phyloP scores from a whole-genome alignment of 2,797 vertebrate genomes.

The Ispidina lecontei region DNA sequence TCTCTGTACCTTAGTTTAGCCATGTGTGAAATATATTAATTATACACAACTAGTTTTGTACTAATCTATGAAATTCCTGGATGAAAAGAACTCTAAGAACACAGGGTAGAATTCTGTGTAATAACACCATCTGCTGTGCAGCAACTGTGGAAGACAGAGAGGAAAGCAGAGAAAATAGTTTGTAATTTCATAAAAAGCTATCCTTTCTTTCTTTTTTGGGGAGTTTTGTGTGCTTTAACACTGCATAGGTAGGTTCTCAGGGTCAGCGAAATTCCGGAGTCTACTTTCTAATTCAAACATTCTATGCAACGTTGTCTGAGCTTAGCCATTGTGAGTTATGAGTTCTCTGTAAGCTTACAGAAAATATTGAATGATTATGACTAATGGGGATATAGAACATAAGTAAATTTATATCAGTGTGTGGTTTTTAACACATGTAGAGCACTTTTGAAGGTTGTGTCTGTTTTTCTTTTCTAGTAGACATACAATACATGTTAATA shows the following conservation, averaged over 20 bases:
- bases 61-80: not conserved
- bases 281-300: not conserved
- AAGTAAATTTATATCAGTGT: not conserved
- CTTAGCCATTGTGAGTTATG: not conserved
- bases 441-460: not conserved
- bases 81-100: not conserved
- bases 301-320: not conserved
- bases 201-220: not conserved
- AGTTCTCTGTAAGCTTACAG: not conserved
- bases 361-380: not conserved
- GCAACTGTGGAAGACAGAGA: not conserved
- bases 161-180: not conserved
- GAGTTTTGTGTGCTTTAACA: not conserved
- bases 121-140: not conserved
- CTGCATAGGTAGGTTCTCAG: not conserved
- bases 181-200: not conserved
- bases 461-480: not conserved
- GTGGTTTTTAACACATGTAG: not conserved
- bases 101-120: not conserved
- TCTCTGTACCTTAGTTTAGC: not conserved
- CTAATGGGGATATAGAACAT: not conserved
- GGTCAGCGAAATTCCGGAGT: not conserved
- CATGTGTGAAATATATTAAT: not conserved
- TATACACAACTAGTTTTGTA: not conserved
- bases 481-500: not conserved